Evolutionary conservation across 1,140 invertebrate genomes (phyloP), one percentile per base, ranked within the genome.

Genomic region (Calliphora vicina): DNA sequence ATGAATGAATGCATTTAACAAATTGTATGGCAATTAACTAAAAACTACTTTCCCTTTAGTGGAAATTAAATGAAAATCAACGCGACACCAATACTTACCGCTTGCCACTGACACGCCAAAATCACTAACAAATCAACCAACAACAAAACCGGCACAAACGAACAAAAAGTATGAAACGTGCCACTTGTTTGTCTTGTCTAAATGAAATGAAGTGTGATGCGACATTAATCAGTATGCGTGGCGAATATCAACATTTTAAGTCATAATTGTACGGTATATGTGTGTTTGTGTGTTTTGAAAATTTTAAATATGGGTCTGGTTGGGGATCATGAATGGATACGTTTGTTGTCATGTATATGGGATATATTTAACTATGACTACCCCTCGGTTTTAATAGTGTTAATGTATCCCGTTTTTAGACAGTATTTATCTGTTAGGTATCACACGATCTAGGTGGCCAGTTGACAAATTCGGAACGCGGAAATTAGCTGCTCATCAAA

Each of bases 181-280:
- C 61, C 20, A 67, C 23, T 23, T 10, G n/a, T 20, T 20, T 23
- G n/a, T 3, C n/a, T 57, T 57, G 73, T 43, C 42, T 45, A 45
- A 20, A 45, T 25, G 35, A 43, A 45, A 78, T 78, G n/a, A 78
- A 20, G 74, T 78, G 74, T 25, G 35, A 45, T 43, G 42, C 17
- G n/a, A 78, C 74, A 78, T 78, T 78, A 78, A 78, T 78, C 74
- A 78, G 74, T 78, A 78, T 78, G 29, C 74, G 35, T 43, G 74
- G 74, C 35, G 74, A 23, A 20, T 43, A 45, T 42, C 74, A 78
- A 78, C 74, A 78, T 35, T 78, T 78, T 20, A 78, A 43, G 5
- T 78, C 42, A 78, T 78, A 78, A 78, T 78, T 78, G 74, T 10
- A n/a, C n/a, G 12, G 57, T 20, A 25, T 20, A 23, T 67, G 57